Percentiles rank a stretch among this genome's conserved stretches.
phyloP scores from a whole-genome alignment of 2,797 vertebrate species.

The Sebastes aleutianus region DNA sequence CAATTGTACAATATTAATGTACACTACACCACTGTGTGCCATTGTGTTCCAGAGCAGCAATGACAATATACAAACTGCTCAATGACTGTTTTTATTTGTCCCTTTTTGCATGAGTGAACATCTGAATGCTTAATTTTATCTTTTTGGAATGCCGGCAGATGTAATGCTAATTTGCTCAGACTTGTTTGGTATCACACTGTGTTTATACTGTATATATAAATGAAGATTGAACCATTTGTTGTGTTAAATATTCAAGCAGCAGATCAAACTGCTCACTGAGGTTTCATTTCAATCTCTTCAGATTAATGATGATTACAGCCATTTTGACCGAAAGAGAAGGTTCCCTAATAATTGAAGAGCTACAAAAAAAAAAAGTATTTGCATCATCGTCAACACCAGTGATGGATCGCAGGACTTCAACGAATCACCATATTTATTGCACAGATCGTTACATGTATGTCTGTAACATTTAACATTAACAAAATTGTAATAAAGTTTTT shows the following conservation, averaged over 20 bases:
- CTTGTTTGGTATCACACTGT: slow-evolving; percentile 17
- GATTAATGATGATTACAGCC: slow-evolving; percentile 68
- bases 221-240: slow-evolving; percentile 25
- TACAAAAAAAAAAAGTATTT: background rate
- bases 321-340: slow-evolving; percentile 72
- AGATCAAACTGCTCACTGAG: slow-evolving; percentile 36
- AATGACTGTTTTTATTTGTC: slow-evolving; percentile 61
- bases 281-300: slow-evolving; percentile 61
- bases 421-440: slow-evolving; percentile 34
- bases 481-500: slow-evolving; percentile 73
- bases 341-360: slow-evolving; percentile 60
- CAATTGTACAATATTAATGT: slow-evolving; percentile 81
- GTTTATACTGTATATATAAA: background rate
- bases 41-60: slow-evolving; percentile 62
- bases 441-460: slow-evolving; percentile 29
- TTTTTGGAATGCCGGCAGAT: slow-evolving; percentile 15
- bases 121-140: slow-evolving; percentile 52
- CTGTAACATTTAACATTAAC: slow-evolving; percentile 44
- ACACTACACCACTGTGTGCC: slow-evolving; percentile 52
- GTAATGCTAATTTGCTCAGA: slow-evolving; percentile 11
- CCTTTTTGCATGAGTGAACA: slow-evolving; percentile 57
- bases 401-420: slow-evolving; percentile 32
- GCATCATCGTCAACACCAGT: slow-evolving; percentile 25
- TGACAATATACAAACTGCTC: slow-evolving; percentile 74
- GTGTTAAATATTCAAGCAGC: slow-evolving; percentile 42